A percentile compares a stretch with the other conserved stretches of the same genome.
These are phyloP conservation scores for Microtus ochrogaster DNA, from an alignment of 2,113 vertebrate species.

Conservation along the genomic window DNA sequence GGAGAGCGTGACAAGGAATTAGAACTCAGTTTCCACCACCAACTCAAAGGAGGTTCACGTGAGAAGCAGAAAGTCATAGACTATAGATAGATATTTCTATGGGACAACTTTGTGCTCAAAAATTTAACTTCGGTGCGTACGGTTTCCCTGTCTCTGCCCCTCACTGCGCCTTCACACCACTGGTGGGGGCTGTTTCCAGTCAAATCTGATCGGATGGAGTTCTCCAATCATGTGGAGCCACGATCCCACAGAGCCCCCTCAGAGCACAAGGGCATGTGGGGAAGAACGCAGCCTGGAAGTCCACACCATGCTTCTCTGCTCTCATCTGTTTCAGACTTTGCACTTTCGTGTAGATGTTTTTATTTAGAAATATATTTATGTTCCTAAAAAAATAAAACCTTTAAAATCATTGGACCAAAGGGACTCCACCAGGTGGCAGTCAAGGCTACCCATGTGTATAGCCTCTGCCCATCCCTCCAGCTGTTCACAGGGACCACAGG, in stretches of 20 bases:
- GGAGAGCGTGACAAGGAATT: not conserved
- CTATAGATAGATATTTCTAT: conserved; percentile 10
- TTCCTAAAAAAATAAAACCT: not conserved
- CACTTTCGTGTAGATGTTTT: not conserved
- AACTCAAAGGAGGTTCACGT: conserved; percentile 38
- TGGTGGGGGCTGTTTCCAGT: not conserved
- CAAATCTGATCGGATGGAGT: not conserved
- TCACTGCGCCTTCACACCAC: not conserved
- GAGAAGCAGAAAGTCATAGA: conserved; percentile 43
- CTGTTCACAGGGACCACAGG: not conserved
- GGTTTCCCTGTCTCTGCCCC: not conserved
- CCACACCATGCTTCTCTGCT: not conserved
- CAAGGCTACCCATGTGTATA: conserved; percentile 10
- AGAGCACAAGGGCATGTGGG: not conserved
- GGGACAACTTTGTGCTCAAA: not conserved
- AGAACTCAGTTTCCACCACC: conserved; percentile 25
- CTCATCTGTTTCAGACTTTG: not conserved
- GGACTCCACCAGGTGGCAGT: conserved; percentile 74
- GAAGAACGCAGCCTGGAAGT: not conserved
- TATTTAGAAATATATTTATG: not conserved
- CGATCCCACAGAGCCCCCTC: not conserved
- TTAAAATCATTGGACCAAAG: conserved; percentile 3
- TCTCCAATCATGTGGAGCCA: not conserved
- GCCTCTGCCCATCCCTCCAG: not conserved
- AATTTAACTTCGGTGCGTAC: not conserved